Evolutionary conservation across 2,888 invertebrate species (phyloP).

Genomic region (Adineta ricciae): DNA sequence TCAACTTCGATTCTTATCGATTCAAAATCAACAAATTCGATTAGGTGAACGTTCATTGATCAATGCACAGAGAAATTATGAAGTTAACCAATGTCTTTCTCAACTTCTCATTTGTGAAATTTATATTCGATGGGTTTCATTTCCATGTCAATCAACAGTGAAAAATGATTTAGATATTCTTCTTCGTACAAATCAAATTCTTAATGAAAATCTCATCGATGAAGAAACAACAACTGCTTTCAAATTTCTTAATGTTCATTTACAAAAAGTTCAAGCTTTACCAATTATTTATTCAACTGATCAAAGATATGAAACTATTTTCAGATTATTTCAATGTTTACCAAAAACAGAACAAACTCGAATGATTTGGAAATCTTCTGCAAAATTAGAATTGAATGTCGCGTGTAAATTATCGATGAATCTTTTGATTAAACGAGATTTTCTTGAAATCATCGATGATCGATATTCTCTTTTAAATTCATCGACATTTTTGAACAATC

Average conservation of each 20-base stretch:
- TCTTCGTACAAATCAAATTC: neutral
- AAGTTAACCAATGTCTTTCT: neutral
- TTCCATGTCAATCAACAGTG: neutral
- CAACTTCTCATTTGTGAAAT: neutral
- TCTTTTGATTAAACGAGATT: neutral
- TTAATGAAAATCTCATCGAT: neutral
- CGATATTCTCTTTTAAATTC: neutral
- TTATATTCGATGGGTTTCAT: neutral
- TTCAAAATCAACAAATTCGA: neutral
- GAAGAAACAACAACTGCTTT: neutral
- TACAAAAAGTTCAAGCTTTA: neutral
- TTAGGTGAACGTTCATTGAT: neutral
- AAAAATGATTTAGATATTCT: neutral
- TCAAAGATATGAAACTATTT: neutral
- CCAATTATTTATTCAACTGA: neutral
- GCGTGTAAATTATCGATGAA: neutral
- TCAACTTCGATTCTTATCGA: neutral
- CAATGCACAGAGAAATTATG: neutral
- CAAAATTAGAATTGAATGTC: conserved; percentile 10
- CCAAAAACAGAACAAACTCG: neutral
- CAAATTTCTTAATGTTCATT: neutral
- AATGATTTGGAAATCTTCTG: neutral
- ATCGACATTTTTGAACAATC: neutral
- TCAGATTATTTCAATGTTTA: neutral
- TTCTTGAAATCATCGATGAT: neutral